Conservation (phyloP, 2,888 invertebrate species). For the Hirtodrosophila histrioides region DNA sequence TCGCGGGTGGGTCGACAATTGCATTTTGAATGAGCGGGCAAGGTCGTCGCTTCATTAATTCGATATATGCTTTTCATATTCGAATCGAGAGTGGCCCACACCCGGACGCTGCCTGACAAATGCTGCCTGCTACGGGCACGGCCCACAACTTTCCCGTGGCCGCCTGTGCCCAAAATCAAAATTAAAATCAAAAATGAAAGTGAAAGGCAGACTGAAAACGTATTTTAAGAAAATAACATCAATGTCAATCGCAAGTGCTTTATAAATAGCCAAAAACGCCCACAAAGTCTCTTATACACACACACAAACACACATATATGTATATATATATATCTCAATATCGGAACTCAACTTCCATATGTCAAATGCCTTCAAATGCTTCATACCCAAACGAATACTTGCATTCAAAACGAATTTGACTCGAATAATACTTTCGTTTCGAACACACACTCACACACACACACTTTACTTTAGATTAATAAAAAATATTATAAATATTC, state of each 20-base stretch:
- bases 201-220: conserved; percentile 41
- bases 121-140: too few species aligned
- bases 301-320: background rate
- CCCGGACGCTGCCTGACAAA: too few species aligned
- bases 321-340: background rate
- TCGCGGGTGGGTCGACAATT: conserved; percentile 39
- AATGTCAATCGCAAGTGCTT: conserved; percentile 57
- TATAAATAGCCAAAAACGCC: conserved; percentile 51
- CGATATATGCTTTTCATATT: too few species aligned
- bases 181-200: conserved; percentile 36
- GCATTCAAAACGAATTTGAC: conserved; percentile 32
- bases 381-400: conserved; percentile 8
- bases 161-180: conserved; percentile 14
- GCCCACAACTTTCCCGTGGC: conserved; percentile 43
- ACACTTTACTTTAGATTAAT: too few species aligned
- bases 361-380: conserved; percentile 29
- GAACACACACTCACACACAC: too few species aligned
- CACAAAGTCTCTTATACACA: conserved; percentile 7
- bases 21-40: conserved; percentile 57
- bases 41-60: conserved; percentile 53
- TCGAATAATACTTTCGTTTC: conserved; percentile 37
- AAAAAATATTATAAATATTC: background rate
- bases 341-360: conserved; percentile 14
- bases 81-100: conserved; percentile 6
- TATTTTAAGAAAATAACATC: conserved; percentile 16